A percentile compares a stretch with the other conserved stretches of the same genome.
phyloP scores from a whole-genome alignment of 2,113 vertebrate genomes.

The Anthoscopus minutus region DNA sequence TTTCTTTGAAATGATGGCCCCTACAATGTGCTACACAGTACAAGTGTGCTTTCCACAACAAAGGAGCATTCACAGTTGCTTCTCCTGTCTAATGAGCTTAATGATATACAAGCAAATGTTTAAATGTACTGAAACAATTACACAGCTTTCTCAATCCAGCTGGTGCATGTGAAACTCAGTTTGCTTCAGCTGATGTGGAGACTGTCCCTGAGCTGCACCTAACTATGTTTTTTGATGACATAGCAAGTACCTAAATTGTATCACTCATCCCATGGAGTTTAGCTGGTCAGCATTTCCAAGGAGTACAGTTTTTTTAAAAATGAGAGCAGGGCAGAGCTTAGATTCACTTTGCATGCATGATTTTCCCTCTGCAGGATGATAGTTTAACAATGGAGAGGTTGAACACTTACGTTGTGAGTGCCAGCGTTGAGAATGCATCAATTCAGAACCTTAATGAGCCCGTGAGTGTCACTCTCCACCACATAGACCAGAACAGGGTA shows the following conservation, averaged over 20 bases:
- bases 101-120: neutral
- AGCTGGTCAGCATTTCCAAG: neutral
- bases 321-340: neutral
- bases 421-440: conserved; percentile 73
- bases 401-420: conserved; percentile 81
- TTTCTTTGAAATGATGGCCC: neutral
- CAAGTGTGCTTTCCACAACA: neutral
- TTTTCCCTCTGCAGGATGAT: conserved; percentile 65
- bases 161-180: neutral
- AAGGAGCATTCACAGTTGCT: neutral
- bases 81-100: neutral
- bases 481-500: conserved; percentile 70
- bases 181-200: neutral
- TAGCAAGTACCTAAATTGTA: neutral
- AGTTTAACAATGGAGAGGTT: conserved; percentile 28
- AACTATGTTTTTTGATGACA: neutral
- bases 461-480: conserved; percentile 75
- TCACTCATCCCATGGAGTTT: neutral
- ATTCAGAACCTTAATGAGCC: conserved; percentile 73
- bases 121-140: neutral
- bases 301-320: neutral
- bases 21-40: neutral
- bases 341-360: neutral
- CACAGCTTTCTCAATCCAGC: neutral
- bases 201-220: neutral